Evolutionary conservation across 2,888 invertebrate genomes (phyloP), one percentile per base, ranked within the genome.

Genomic region (Agrochola litura): DNA sequence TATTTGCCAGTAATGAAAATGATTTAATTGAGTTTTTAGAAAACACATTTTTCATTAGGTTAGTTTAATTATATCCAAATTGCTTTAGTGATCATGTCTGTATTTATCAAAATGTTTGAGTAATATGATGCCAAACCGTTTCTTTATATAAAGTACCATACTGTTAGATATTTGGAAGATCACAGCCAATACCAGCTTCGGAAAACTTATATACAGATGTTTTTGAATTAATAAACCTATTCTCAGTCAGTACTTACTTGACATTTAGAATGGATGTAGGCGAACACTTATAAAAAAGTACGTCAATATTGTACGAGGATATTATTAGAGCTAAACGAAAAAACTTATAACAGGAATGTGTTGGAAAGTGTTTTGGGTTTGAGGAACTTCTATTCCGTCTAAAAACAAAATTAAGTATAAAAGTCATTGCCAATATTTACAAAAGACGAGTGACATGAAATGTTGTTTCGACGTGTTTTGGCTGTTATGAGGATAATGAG

Each of bases 11-110:
- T 54, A 30, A 61, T 69, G 43, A 74, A 60, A 60, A 68, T 46
- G 1, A 66, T 65, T 69, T 65, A 60, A 78, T 68, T 60, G 56
- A 63, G 43, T 69, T 84, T 60, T 16, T 60, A 19, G 61, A 66
- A 79, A 63, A 43, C 49, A 43, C 19, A 30, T 65, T 54, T 82
- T 77, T 71, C 49, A 60, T 61, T n/a, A 1, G 9, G 12, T 43
- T 10, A 43, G 6, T 77, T 25, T 22, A 25, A 46, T 64, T 37
- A 63, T 8, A 54, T 49, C 12, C 14, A 60, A 58, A 75, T 75
- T 58, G 61, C 6, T 52, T 58, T 19, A 12, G 22, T 30, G 14
- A 81, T 37, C 41, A 30, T 49, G 30, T 41, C 12, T 6, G 12
- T 25, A 14, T 19, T 68, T 16, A 54, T 46, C 10, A 60, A 63